Evolutionary conservation across 1,140 invertebrate genomes (phyloP), one percentile per base, ranked within the genome.

Genomic region (Trichonephila inaurata): DNA sequence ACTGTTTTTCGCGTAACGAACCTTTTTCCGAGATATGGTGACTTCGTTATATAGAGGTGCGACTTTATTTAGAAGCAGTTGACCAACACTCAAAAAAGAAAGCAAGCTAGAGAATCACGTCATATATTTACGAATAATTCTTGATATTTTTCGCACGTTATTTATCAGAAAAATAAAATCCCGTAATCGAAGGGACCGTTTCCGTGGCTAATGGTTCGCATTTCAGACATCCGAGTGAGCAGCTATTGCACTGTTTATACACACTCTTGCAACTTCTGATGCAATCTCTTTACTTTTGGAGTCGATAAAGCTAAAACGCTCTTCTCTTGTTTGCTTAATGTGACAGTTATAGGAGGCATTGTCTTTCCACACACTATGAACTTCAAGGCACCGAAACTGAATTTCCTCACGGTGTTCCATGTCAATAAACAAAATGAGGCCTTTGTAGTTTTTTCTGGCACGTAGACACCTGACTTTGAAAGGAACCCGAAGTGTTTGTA

Each of bases 301-400:
- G 72, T 77, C 72, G 72, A 77, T 77, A 77, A 77, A 77, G 72
- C 33, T 16, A 21, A 77, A 40, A 40, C 33, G 40, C 72, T 28
- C 72, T 16, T 10, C 72, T 77, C 33, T 77, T 77, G 72, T 77
- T 77, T 77, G 72, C 72, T 33, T 40, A 40, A 28, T 77, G 72
- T 77, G 72, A 77, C 72, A 77, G 72, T 40, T 77, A 77, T 77
- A 77, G 72, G 16, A 40, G 72, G 72, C 72, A 77, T 77, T 77
- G 72, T 77, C 72, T 77, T 77, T 16, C 51, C 51, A 51, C 14
- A 77, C 33, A 40, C 33, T 77, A 40, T 77, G 72, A 77, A 77
- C 72, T 77, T 40, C 72, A 33, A 77, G 72, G 72, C 28, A 77
- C 72, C 19, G 16, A 77, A 33, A 28, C n/a, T 21, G 19, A 28